Conservation (phyloP, 2,888 invertebrate genomes). For the Drosophila bunnanda region DNA sequence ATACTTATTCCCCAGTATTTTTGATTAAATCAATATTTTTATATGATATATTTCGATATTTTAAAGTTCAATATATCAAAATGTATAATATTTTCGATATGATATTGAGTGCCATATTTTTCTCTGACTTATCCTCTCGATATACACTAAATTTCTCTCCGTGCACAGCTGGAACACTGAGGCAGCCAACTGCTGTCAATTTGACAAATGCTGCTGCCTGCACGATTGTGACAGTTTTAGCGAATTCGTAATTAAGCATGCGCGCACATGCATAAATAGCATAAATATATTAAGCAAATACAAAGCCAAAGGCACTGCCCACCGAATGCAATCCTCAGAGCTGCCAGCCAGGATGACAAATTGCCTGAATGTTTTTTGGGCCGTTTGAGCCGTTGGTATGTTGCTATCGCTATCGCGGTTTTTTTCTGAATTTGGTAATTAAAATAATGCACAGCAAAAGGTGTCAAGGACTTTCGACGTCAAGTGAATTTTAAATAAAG, state of each 20-base stretch:
- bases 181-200: conserved; percentile 69
- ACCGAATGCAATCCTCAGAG: conserved; percentile 40
- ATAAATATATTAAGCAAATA: conserved; percentile 57
- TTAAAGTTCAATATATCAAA: background rate
- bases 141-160: conserved; percentile 1
- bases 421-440: conserved; percentile 63
- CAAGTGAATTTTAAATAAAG: conserved; percentile 69
- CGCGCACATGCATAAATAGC: conserved; percentile 77
- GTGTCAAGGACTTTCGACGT: conserved; percentile 72
- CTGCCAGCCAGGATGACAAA: conserved; percentile 73
- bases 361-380: conserved; percentile 53
- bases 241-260: conserved; percentile 80
- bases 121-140: background rate
- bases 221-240: conserved; percentile 81
- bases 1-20: background rate
- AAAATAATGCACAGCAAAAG: conserved; percentile 69
- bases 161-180: conserved; percentile 2
- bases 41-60: background rate
- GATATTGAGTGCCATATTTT: background rate
- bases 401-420: conserved; percentile 14
- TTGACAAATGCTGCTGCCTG: conserved; percentile 76
- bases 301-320: conserved; percentile 19
- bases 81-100: background rate
- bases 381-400: conserved; percentile 21
- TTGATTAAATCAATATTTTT: no score